Evolutionary conservation across 1,140 invertebrate genomes (phyloP).

Genomic region (Solenopsis invicta): DNA sequence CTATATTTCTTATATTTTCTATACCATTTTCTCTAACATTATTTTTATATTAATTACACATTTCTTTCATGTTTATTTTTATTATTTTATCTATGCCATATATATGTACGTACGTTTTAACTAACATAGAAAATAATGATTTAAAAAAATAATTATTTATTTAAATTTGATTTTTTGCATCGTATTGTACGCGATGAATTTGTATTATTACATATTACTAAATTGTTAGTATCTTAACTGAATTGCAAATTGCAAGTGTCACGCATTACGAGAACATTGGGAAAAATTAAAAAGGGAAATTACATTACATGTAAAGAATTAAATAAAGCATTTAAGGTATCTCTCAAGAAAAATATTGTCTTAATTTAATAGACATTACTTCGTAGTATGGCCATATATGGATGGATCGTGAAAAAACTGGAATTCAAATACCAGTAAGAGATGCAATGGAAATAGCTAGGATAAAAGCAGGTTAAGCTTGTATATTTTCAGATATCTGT

Average conservation of each 20-base stretch:
- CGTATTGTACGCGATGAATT: background rate
- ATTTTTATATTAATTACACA: background rate
- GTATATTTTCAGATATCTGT: conserved; percentile 13
- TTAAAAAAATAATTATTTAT: background rate
- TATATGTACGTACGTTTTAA: background rate
- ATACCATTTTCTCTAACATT: conserved; percentile 1
- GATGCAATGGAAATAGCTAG: conserved; percentile 18
- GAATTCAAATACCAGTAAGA: conserved; percentile 40
- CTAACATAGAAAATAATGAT: background rate
- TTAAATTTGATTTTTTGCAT: background rate
- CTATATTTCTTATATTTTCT: conserved; percentile 1
- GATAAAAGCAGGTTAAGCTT: conserved; percentile 39
- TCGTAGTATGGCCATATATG: background rate
- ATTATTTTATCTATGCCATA: background rate
- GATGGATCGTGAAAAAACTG: conserved; percentile 28
- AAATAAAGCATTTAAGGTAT: conserved; percentile 25
- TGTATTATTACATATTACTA: background rate
- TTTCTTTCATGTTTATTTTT: background rate
- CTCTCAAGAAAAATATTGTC: background rate
- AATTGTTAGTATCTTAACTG: background rate
- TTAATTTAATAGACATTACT: conserved; percentile 23
- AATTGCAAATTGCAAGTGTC: background rate
- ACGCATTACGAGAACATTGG: conserved; percentile 52
- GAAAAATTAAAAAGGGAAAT: conserved; percentile 15
- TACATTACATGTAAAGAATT: background rate